Evolutionary conservation across 2,113 vertebrate species (phyloP).

Genomic region (Aspidoscelis tigris): DNA sequence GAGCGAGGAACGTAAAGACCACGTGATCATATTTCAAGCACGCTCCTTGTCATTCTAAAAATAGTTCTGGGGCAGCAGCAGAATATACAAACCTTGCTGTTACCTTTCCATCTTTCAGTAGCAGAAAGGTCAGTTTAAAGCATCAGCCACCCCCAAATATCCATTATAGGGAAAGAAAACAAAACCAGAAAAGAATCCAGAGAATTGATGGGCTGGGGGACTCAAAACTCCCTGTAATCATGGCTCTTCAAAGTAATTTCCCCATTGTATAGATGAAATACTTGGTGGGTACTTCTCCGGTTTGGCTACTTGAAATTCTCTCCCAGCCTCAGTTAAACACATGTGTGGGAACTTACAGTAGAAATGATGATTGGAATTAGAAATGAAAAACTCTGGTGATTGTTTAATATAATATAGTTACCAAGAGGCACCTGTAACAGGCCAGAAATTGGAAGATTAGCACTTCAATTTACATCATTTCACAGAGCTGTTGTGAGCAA

Average conservation of each 20-base stretch:
- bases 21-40: constrained; percentile 48
- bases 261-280: neutral
- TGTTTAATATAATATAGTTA: neutral
- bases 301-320: neutral
- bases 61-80: neutral
- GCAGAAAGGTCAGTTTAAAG: constrained; percentile 1
- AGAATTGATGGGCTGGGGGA: neutral
- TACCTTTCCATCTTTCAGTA: constrained; percentile 13
- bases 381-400: neutral
- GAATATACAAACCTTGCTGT: constrained; percentile 10
- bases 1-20: constrained; percentile 44
- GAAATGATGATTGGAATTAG: neutral
- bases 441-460: too few relatives aligned
- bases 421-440: neutral
- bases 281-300: neutral
- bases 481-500: neutral
- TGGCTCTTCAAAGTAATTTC: neutral
- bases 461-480: neutral
- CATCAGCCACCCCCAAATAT: constrained; percentile 10
- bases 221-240: neutral
- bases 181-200: neutral
- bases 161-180: constrained; percentile 14
- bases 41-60: constrained; percentile 28
- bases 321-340: too few relatives aligned
- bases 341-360: neutral